Conservation (phyloP, 1,140 invertebrate species). For the Hylaeus anthracinus region DNA sequence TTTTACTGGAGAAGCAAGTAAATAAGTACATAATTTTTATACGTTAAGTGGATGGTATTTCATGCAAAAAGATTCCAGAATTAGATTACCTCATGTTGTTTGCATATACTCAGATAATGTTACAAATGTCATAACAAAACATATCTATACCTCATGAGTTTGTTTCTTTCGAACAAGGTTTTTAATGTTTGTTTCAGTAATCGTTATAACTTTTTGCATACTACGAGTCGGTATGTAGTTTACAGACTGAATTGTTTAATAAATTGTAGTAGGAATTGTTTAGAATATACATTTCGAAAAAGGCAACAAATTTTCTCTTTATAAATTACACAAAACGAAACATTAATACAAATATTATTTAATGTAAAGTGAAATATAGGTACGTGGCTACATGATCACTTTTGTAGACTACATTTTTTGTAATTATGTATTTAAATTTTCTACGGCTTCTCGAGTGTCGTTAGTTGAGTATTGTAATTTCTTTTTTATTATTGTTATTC, state of each 20-base stretch:
- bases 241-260: conserved; percentile 33
- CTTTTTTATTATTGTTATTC: conserved; percentile 17
- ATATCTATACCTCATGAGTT: conserved; percentile 34
- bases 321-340: background rate
- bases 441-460: conserved; percentile 1
- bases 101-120: conserved; percentile 38
- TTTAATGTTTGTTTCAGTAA: conserved; percentile 21
- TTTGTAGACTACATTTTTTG: conserved; percentile 32
- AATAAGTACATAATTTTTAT: conserved; percentile 47
- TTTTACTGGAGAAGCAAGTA: conserved; percentile 43
- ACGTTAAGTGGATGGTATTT: conserved; percentile 54
- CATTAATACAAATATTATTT: conserved; percentile 25
- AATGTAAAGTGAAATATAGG: conserved; percentile 46
- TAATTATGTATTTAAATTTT: conserved; percentile 38
- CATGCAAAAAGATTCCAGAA: conserved; percentile 19
- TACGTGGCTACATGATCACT: conserved; percentile 15
- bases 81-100: conserved; percentile 41
- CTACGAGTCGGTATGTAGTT: conserved; percentile 10
- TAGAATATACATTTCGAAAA: conserved; percentile 19
- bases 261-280: conserved; percentile 28
- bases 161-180: conserved; percentile 26
- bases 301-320: conserved; percentile 29
- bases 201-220: conserved; percentile 21
- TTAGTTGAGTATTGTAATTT: conserved; percentile 26
- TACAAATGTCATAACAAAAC: conserved; percentile 41